Conservation (phyloP, 2,113 vertebrate species). For the Ailuropoda melanoleuca region DNA sequence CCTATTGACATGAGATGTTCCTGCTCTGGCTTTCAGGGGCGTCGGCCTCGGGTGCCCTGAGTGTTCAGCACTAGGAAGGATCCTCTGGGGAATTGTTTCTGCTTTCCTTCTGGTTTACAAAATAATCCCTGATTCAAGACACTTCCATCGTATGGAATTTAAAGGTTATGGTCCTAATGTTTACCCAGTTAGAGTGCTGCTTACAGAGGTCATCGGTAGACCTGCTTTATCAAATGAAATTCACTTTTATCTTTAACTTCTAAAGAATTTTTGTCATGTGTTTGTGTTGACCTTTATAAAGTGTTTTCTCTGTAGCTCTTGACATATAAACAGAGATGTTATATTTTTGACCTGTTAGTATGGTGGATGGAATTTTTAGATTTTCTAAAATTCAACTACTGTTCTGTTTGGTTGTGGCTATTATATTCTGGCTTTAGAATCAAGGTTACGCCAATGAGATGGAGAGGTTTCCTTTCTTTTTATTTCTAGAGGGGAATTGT, state of each 20-base stretch:
- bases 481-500: not conserved
- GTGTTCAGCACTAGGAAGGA: not conserved
- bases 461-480: not conserved
- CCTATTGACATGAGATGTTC: not conserved
- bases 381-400: not conserved
- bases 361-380: not conserved
- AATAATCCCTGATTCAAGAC: not conserved
- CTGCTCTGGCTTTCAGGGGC: not conserved
- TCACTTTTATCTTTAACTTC: not conserved
- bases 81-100: not conserved
- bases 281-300: not conserved
- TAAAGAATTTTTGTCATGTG: not conserved
- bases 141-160: not conserved
- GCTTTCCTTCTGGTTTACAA: not conserved
- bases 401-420: not conserved
- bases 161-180: not conserved
- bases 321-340: not conserved
- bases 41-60: not conserved
- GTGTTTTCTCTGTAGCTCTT: not conserved
- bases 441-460: not conserved
- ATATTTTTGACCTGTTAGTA: not conserved
- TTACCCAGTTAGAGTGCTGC: no score
- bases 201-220: not conserved
- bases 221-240: not conserved
- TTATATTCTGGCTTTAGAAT: not conserved